Evolutionary conservation across 2,113 vertebrate species (phyloP).

Genomic region (Callaeas wilsoni): DNA sequence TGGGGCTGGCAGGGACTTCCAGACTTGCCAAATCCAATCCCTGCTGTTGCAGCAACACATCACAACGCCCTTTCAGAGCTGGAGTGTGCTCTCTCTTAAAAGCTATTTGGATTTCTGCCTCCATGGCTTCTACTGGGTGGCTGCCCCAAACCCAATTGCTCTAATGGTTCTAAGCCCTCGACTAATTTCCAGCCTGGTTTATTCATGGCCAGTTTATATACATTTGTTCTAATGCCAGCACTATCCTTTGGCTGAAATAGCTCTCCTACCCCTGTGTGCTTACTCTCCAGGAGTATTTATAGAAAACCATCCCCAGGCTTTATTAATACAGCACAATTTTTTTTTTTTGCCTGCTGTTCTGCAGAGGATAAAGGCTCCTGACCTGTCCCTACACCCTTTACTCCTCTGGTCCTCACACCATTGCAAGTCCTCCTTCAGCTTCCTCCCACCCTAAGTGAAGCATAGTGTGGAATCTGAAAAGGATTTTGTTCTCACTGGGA

Average conservation of each 20-base stretch:
- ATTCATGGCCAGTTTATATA: not conserved
- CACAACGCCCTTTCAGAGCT: not conserved
- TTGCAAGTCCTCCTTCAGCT: not conserved
- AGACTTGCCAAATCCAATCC: slow-evolving; percentile 17
- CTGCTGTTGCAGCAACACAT: slow-evolving; percentile 14
- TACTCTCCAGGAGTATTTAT: not conserved
- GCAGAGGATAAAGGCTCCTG: not conserved
- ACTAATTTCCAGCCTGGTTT: not conserved
- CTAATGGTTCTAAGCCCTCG: not conserved
- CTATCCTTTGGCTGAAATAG: not conserved
- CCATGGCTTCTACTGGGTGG: not conserved
- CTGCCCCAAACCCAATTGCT: slow-evolving; percentile 9
- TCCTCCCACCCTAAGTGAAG: not conserved
- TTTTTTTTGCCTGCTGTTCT: not conserved
- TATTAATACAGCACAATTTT: not conserved
- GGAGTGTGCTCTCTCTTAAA: not conserved
- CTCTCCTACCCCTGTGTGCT: not conserved
- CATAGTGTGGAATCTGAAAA: not conserved
- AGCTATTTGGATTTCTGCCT: slow-evolving; percentile 25
- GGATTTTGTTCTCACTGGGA: not conserved
- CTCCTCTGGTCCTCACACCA: not conserved
- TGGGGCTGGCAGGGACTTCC: not conserved
- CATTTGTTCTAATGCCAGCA: slow-evolving; percentile 28
- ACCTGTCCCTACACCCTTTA: not conserved
- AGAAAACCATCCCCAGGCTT: not conserved